phyloP scores from a whole-genome alignment of 1,140 invertebrate genomes.

The Panulirus ornatus region DNA sequence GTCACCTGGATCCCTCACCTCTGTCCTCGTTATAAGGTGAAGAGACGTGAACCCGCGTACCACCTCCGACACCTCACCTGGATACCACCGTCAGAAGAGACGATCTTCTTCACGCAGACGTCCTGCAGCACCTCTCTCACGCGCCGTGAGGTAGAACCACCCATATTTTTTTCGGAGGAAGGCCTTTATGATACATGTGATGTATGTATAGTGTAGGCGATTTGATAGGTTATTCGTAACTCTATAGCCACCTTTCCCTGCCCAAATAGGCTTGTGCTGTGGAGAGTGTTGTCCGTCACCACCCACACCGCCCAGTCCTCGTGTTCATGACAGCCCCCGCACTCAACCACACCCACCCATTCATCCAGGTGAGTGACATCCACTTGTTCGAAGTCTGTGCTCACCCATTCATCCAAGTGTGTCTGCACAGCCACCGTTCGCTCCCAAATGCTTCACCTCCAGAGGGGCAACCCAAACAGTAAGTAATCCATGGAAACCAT shows the following conservation, averaged over 20 bases:
- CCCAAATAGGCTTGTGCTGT: conserved; percentile 35
- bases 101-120: conserved; percentile 45
- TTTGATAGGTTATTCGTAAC: too few relatives aligned
- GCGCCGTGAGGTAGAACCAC: conserved; percentile 30
- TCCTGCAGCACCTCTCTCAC: conserved; percentile 12
- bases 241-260: too few relatives aligned
- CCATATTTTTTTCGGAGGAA: too few relatives aligned
- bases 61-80: not conserved
- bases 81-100: not conserved
- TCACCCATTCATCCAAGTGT: not conserved
- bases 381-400: not conserved
- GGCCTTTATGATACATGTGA: too few relatives aligned
- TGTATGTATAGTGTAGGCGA: too few relatives aligned
- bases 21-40: not conserved
- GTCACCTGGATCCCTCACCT: not conserved
- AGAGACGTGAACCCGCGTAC: too few relatives aligned
- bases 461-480: too few relatives aligned
- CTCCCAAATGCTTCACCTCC: too few relatives aligned
- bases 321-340: not conserved
- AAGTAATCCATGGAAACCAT: too few relatives aligned
- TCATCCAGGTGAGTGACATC: conserved; percentile 20
- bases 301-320: conserved; percentile 42
- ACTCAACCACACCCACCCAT: conserved; percentile 24
- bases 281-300: conserved; percentile 48
- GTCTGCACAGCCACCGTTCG: not conserved